Evolutionary conservation across 1,140 invertebrate genomes (phyloP).

Genomic region (Neuroterus valhalla): DNA sequence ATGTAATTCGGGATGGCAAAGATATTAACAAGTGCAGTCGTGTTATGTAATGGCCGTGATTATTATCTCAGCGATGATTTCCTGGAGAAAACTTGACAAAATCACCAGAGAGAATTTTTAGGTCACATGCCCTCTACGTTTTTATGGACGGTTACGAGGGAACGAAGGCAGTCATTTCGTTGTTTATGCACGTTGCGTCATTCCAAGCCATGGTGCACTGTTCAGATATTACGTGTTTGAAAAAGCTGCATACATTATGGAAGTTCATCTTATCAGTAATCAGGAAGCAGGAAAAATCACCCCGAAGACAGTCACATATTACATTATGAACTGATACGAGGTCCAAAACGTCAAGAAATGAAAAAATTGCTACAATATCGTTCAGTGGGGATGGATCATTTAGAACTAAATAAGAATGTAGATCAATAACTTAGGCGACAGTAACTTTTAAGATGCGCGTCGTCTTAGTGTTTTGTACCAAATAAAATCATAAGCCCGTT

Average conservation of each 20-base stretch:
- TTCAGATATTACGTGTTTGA: neutral
- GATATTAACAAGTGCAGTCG: neutral
- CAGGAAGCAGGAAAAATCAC: conserved; percentile 14
- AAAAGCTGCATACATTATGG: neutral
- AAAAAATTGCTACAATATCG: conserved; percentile 11
- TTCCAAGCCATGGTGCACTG: neutral
- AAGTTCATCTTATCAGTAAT: neutral
- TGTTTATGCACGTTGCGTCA: conserved; percentile 28
- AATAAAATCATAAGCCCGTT: conserved; percentile 41
- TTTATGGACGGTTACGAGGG: conserved; percentile 10
- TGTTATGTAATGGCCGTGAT: neutral
- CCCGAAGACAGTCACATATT: conserved; percentile 8
- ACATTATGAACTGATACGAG: conserved; percentile 28
- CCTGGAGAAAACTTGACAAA: neutral
- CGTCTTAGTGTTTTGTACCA: conserved; percentile 23
- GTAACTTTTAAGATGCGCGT: conserved; percentile 34
- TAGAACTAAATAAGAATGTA: conserved; percentile 15
- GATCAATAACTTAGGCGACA: conserved; percentile 33
- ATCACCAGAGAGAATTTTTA: neutral
- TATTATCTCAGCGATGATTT: neutral
- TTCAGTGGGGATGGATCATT: neutral
- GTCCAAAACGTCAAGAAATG: conserved; percentile 24
- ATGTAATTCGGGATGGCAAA: neutral
- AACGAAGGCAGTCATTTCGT: conserved; percentile 28
- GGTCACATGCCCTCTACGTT: neutral